Conservation (phyloP, 30 jellyfish, hydroid and myxozoan genomes). For the Hydractinia echinata region DNA sequence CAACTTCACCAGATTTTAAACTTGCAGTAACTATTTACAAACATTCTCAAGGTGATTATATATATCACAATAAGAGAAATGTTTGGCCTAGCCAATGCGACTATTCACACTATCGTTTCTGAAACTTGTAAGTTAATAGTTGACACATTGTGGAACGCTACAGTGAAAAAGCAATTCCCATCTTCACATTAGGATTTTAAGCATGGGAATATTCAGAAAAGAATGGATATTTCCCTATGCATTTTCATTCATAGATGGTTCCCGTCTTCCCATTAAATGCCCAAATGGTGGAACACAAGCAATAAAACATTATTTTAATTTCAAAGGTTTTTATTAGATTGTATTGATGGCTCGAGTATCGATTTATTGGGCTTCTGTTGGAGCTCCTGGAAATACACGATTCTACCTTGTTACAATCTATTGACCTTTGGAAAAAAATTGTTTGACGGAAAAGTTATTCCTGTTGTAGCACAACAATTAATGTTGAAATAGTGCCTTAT, state of each 20-base stretch:
- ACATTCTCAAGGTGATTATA: constrained; percentile 60
- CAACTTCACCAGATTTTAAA: constrained; percentile 59
- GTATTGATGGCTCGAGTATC: constrained; percentile 66
- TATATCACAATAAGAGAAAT: constrained; percentile 53
- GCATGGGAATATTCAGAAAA: constrained; percentile 49
- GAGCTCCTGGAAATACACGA: constrained; percentile 74
- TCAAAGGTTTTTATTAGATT: constrained; percentile 52
- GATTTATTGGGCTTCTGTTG: constrained; percentile 49
- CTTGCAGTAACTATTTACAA: constrained; percentile 53
- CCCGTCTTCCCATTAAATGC: constrained; percentile 40
- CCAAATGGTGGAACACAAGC: neutral
- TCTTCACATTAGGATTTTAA: constrained; percentile 38
- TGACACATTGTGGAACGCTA: constrained; percentile 11
- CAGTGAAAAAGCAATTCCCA: constrained; percentile 23
- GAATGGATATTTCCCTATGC: constrained; percentile 59
- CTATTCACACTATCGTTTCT: constrained; percentile 24
- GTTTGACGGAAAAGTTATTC: constrained; percentile 41
- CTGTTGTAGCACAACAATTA: constrained; percentile 30
- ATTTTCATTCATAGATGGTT: constrained; percentile 49
- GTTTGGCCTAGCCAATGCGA: constrained; percentile 56
- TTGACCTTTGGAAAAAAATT: constrained; percentile 51
- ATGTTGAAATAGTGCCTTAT: constrained; percentile 38
- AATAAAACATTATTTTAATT: constrained; percentile 49
- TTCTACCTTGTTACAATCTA: constrained; percentile 55
- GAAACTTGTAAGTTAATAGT: neutral